A percentile compares a stretch with the other conserved stretches of the same genome.
Evolutionary conservation across 2,113 vertebrate genomes (phyloP).

Genomic region (Acrocephalus arundinaceus): DNA sequence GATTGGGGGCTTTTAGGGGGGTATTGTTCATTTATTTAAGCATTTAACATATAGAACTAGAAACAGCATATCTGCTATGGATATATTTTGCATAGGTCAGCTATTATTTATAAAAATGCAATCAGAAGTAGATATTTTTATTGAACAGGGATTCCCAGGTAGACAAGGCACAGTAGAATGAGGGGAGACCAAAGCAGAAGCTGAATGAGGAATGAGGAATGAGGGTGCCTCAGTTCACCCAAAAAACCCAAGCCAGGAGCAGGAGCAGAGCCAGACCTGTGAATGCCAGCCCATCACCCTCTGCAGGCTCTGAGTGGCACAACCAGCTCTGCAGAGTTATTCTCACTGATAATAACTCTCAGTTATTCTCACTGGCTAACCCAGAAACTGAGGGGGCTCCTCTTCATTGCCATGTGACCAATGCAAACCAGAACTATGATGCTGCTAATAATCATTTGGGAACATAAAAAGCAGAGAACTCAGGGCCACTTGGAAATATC

Average conservation of each 20-base stretch:
- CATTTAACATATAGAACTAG: not conserved
- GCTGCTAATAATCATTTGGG: not conserved
- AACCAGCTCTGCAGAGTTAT: not conserved
- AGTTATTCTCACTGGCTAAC: too few species aligned
- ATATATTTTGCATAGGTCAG: not conserved
- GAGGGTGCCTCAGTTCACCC: not conserved
- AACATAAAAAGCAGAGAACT: not conserved
- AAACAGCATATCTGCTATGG: not conserved
- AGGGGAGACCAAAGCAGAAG: not conserved
- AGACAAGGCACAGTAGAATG: not conserved
- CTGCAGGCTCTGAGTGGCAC: not conserved
- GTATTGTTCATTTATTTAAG: not conserved
- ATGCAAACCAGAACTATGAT: rapidly evolving
- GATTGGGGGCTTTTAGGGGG: not conserved
- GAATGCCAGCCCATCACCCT: not conserved
- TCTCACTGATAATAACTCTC: not conserved
- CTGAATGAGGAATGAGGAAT: too few species aligned
- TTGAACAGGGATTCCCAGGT: not conserved
- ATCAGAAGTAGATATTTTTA: not conserved
- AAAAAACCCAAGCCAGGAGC: not conserved
- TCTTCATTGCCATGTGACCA: not conserved
- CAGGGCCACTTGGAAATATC: not conserved
- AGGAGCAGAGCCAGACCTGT: not conserved
- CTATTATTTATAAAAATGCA: not conserved
- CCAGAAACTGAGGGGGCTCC: not conserved